A percentile compares a stretch with the other conserved stretches of the same genome.
phyloP scores from a whole-genome alignment of 2,113 vertebrate species.

The Nansenia antarctica region DNA sequence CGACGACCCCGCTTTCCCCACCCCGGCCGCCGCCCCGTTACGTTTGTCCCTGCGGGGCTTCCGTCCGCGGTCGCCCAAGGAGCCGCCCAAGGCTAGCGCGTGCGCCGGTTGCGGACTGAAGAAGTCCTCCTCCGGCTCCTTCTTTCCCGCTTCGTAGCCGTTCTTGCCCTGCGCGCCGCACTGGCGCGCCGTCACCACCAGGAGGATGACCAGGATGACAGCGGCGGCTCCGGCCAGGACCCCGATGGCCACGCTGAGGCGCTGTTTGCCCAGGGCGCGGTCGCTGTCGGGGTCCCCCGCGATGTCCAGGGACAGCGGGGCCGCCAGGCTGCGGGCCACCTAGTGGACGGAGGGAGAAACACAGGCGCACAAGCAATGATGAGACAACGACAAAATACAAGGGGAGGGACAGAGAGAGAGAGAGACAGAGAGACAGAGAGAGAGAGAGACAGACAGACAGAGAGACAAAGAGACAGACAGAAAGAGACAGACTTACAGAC shows the following conservation, averaged over 20 bases:
- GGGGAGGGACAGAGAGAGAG: too few species aligned
- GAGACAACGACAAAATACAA: too few species aligned
- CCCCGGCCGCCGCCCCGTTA: slow-evolving; percentile 40
- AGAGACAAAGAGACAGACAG: too few species aligned
- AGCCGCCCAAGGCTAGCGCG: slow-evolving; percentile 40
- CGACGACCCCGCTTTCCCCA: slow-evolving; percentile 58
- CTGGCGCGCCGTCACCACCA: slow-evolving; percentile 91
- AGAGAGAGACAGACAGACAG: too few species aligned
- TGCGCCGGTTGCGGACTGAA: slow-evolving; percentile 86
- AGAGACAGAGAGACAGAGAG: too few species aligned
- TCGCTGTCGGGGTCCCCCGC: slow-evolving; percentile 94
- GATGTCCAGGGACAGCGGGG: slow-evolving; percentile 89
- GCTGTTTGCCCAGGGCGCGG: slow-evolving; percentile 84
- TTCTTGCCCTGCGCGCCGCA: slow-evolving; percentile 89
- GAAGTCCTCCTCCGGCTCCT: slow-evolving; percentile 93
- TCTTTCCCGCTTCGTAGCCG: slow-evolving; percentile 93
- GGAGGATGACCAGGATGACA: slow-evolving; percentile 90
- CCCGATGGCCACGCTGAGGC: slow-evolving; percentile 89
- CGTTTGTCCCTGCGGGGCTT: slow-evolving; percentile 73
- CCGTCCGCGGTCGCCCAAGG: slow-evolving; percentile 61
- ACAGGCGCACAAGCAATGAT: too few species aligned
- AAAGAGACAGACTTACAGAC: too few species aligned
- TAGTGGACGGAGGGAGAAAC: slow-evolving; percentile 52
- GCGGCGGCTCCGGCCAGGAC: slow-evolving; percentile 91
- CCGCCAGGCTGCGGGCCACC: slow-evolving; percentile 89